phyloP scores from a whole-genome alignment of 64 coral and sea anemone species.

The Hydrozoanthus tunicans region DNA sequence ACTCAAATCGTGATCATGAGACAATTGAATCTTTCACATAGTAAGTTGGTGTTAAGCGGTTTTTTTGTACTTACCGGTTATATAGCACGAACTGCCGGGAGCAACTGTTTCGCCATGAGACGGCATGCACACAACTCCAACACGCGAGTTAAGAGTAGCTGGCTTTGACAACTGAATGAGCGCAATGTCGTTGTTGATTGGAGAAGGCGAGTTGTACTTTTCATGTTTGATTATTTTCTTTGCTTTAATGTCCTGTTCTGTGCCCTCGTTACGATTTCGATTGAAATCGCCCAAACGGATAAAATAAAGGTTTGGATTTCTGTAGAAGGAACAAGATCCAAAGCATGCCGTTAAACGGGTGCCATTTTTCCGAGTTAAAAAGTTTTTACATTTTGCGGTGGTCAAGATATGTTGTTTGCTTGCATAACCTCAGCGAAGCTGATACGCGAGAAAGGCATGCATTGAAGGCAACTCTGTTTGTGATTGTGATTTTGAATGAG shows the following conservation, averaged over 20 bases:
- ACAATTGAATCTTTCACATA: too few species aligned
- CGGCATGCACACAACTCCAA: constrained; percentile 54
- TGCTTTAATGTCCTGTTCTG: constrained; percentile 28
- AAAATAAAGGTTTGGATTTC: not conserved
- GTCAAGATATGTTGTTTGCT: too few species aligned
- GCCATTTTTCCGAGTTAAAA: too few species aligned
- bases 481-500: too few species aligned
- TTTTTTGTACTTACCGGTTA: constrained; percentile 39
- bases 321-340: not conserved
- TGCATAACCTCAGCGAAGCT: too few species aligned
- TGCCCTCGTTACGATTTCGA: constrained; percentile 2
- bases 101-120: not conserved
- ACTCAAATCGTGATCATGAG: too few species aligned
- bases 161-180: constrained; percentile 36
- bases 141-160: not conserved
- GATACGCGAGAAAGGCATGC: too few species aligned
- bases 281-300: constrained; percentile 53
- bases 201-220: constrained; percentile 28
- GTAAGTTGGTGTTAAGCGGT: not conserved
- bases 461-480: too few species aligned
- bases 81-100: not conserved
- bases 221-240: constrained; percentile 35
- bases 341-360: not conserved
- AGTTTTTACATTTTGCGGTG: too few species aligned
- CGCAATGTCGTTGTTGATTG: constrained; percentile 52